Conservation (phyloP, 2,113 vertebrate genomes). For the Todiramphus chloris region DNA sequence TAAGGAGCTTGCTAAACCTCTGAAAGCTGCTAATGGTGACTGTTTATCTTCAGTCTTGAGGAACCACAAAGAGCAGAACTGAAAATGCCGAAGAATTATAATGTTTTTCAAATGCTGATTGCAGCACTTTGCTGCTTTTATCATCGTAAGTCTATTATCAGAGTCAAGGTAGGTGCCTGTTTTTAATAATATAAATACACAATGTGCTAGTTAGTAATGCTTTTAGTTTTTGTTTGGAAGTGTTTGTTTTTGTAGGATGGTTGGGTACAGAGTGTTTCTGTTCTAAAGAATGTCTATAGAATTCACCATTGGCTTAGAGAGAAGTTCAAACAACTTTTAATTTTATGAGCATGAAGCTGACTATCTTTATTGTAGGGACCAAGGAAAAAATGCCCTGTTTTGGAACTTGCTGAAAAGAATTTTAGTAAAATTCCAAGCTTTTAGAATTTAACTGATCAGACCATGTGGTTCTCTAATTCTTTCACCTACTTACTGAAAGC, state of each 20-base stretch:
- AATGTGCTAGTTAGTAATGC: not conserved
- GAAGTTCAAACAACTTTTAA: not conserved
- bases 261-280: not conserved
- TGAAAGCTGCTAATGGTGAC: not conserved
- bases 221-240: not conserved
- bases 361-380: not conserved
- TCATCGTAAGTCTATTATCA: constrained; percentile 86
- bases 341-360: not conserved
- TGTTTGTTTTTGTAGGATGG: not conserved
- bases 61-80: not conserved
- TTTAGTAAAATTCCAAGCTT: not conserved
- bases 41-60: not conserved
- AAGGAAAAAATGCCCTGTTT: not conserved
- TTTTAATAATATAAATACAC: not conserved
- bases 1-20: not conserved
- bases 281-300: not conserved
- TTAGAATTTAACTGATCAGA: not conserved
- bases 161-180: constrained; percentile 84
- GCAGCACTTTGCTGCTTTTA: constrained; percentile 95
- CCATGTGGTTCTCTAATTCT: not conserved
- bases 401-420: not conserved
- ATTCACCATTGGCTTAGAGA: not conserved
- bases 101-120: constrained; percentile 81
- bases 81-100: constrained; percentile 90
- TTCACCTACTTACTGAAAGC: not conserved